Percentiles rank a stretch among this genome's conserved stretches.
Conservation (phyloP, 1,140 invertebrate genomes). For the Melipona quadrifasciata region DNA sequence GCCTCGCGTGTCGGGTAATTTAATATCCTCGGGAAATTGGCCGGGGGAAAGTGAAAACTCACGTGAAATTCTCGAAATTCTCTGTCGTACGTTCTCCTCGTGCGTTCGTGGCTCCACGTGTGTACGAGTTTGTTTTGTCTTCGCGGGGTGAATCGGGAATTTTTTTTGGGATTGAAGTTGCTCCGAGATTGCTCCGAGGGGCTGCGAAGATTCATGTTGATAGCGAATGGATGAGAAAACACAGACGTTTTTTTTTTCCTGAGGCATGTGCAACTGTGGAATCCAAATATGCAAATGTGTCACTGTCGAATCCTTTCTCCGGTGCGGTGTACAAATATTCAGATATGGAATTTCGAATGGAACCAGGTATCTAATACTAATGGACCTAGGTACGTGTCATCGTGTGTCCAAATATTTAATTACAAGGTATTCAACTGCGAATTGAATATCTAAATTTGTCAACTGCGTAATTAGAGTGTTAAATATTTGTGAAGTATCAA, state of each 20-base stretch:
- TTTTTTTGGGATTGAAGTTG: background rate
- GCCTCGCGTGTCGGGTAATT: background rate
- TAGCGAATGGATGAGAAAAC: background rate
- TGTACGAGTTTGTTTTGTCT: background rate
- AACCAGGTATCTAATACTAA: no score
- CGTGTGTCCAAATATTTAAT: no score
- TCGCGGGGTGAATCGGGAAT: background rate
- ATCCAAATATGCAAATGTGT: background rate
- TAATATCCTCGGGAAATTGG: background rate
- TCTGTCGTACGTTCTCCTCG: background rate
- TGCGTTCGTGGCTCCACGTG: no score
- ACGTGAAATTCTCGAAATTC: background rate
- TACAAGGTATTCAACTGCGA: no score
- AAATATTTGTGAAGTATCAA: no score
- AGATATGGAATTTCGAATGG: background rate
- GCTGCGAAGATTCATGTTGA: background rate
- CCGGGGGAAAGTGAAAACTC: conserved; percentile 5
- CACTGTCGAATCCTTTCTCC: background rate
- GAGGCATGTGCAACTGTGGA: background rate
- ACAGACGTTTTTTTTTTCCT: background rate
- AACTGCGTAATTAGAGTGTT: no score
- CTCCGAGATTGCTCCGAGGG: background rate
- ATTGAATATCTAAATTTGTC: no score
- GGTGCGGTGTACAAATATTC: background rate
- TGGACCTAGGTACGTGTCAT: no score